Evolutionary conservation across 1,140 invertebrate species (phyloP), one percentile per base, ranked within the genome.

Genomic region (Himalopsyche phryganea): DNA sequence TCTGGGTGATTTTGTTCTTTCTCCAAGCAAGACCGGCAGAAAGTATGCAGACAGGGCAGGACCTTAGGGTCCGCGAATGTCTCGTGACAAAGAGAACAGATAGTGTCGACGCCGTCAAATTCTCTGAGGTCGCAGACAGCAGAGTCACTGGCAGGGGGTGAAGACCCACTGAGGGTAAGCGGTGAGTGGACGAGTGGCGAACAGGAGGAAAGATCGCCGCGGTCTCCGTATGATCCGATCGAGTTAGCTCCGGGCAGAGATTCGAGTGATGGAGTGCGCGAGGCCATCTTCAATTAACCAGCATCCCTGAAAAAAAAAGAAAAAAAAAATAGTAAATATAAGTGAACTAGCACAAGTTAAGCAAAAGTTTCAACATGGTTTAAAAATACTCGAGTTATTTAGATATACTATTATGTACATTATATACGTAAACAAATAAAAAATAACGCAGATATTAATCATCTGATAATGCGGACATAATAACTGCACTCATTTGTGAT

Each of bases 211-310:
- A 83, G 71, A 72, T 83, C 81, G 74, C 80, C 80, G 76, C 83
- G 81, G 72, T 89, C 87, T 66, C 85, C 80, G 61, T 85, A 83
- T 67, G 90, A 92, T 81, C 89, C 89, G 77, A 92, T 86, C 71
- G 90, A 91, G 81, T 89, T 91, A 75, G 88, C 88, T 84, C 90
- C 89, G 71, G 84, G 84, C 77, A 90, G 80, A 79, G 90, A 92
- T 83, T 93, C 90, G 80, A 92, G 80, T 76, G 91, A 93, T 73
- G 90, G 89, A 80, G 91, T 92, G 74, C 76, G 75, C 73, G 76
- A 77, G 74, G 76, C 76, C 76, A 78, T 78, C 75, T 78, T 78
- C 76, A 78, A 73, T 74, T 75, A 74, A 76, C 76, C 76, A 72
- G 74, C 76, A 78, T 78, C 76, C 76, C 76, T 78, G 75, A 11